A percentile compares a stretch with the other conserved stretches of the same genome.
phyloP scores from a whole-genome alignment of 2,113 vertebrate species.

The Andinoacara biseriatus region DNA sequence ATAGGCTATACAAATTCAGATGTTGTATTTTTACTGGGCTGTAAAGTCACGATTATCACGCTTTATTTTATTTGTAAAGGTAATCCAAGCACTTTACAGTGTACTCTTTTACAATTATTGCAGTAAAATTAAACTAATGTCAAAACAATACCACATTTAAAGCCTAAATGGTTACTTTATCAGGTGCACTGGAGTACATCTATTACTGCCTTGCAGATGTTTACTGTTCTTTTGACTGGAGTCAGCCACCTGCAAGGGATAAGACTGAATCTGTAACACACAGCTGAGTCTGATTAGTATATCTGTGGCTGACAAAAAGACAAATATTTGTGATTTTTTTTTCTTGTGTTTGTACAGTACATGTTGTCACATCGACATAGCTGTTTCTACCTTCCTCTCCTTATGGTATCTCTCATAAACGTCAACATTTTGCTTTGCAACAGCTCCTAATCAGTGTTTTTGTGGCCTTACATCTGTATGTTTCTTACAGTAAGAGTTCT shows the following conservation, averaged over 20 bases:
- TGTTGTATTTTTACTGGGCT: background rate
- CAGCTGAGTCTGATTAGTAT: background rate
- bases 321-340: background rate
- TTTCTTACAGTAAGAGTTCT: no score
- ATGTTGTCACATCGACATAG: background rate
- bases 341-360: background rate
- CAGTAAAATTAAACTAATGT: background rate
- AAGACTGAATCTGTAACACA: background rate
- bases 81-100: background rate
- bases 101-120: background rate
- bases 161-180: conserved; percentile 3
- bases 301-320: background rate
- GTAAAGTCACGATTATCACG: background rate
- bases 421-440: background rate
- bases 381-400: background rate
- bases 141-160: background rate
- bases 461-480: no score
- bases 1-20: background rate
- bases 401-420: background rate
- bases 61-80: no score
- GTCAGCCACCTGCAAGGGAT: background rate
- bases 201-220: background rate
- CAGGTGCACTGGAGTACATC: background rate
- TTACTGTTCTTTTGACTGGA: background rate
- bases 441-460: no score